Evolutionary conservation across 2,888 invertebrate species (phyloP), one percentile per base, ranked within the genome.

Genomic region (Patella pellucida): DNA sequence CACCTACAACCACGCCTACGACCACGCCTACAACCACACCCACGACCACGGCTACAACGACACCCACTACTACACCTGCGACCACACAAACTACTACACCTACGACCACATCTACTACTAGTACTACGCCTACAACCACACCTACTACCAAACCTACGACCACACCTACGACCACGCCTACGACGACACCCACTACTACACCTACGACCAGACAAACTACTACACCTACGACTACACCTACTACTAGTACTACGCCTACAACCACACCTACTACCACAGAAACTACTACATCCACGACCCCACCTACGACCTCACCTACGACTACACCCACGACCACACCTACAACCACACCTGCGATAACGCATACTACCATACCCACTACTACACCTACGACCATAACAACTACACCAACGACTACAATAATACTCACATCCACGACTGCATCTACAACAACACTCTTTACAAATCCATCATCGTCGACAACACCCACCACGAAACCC

Each of bases 221-320:
- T 3, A 16, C 27, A 69, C 16, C 27, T 15, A 52, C 41, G 7
- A 12, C 27, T 3, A 54, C 69, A 51, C 23, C 19, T 52, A 9
- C 69, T 16, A 73, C 19, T 52, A 9, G 54, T 16, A 73, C 73
- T 27, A 52, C 68, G 23, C 50, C 68, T 52, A 27, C 52, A 11
- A 27, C 51, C 19, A 27, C 19, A 9, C n/a, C 73, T 52, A 19
- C 73, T 54, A 69, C 67, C 2, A 67, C 27, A 56, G 41, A 31
- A 62, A 62, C 72, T 1, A 23, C 73, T 12, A 69, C 52, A 52
- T 16, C 67, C 0, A 52, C 31, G 2, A 16, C 9, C 31, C 52
- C 12, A 2, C 11, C 52, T 52, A 3, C 27, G 27, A n/a, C 68
- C 4, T 14, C 67, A n/a, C 23, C 68, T 27, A 74, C 69, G n/a